These are phyloP conservation scores for Lysiphlebus fabarum DNA, from an alignment of 1,140 invertebrate species.

Conservation along the genomic window DNA sequence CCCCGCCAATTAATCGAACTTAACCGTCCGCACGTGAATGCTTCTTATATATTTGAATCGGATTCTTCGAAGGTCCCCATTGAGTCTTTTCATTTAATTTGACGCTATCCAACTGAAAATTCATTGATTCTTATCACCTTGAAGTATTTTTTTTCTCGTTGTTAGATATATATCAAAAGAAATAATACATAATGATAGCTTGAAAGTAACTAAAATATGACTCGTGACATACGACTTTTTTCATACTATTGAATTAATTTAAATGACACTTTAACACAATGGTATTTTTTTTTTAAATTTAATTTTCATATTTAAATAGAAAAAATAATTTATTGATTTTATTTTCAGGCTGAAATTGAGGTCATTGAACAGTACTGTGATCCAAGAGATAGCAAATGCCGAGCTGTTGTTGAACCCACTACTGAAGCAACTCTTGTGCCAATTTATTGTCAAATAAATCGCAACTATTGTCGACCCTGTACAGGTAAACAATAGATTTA, in stretches of 20 bases:
- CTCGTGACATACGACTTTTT: too few species aligned
- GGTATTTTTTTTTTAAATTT: neutral
- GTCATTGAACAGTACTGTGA: constrained; percentile 56
- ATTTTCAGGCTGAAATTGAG: constrained; percentile 50
- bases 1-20: constrained; percentile 10
- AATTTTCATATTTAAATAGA: constrained; percentile 6
- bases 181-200: too few species aligned
- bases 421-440: constrained; percentile 50
- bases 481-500: constrained; percentile 47
- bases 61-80: neutral
- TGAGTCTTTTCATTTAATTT: constrained; percentile 5
- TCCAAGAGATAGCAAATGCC: constrained; percentile 55
- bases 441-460: constrained; percentile 57
- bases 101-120: constrained; percentile 6
- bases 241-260: too few species aligned
- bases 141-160: too few species aligned
- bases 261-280: too few species aligned
- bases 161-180: too few species aligned
- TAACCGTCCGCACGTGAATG: constrained; percentile 6
- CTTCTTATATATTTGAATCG: too few species aligned
- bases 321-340: constrained; percentile 13
- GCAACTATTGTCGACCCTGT: constrained; percentile 61
- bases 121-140: constrained; percentile 2
- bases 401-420: constrained; percentile 48
- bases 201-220: too few species aligned